Conservation (phyloP, 2,888 invertebrate species). For the Sinelater perroti region DNA sequence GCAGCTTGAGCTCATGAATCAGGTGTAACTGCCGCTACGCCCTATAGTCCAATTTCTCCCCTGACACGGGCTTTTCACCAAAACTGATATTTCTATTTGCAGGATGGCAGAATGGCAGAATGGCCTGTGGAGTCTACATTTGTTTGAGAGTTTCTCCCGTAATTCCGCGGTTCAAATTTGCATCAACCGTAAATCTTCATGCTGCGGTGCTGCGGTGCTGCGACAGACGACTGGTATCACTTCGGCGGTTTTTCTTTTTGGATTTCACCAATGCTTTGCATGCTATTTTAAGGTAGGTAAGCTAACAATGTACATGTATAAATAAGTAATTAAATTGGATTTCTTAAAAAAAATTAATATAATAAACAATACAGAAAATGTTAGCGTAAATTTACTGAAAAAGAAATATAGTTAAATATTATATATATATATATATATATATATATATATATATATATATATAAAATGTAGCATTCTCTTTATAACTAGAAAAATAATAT, state of each 20-base stretch:
- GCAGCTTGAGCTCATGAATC: slow-evolving; percentile 30
- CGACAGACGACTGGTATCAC: slow-evolving; percentile 40
- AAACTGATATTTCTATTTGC: slow-evolving; percentile 55
- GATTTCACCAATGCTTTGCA: slow-evolving; percentile 32
- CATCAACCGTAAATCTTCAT: slow-evolving; percentile 55
- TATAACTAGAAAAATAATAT: too few relatives aligned
- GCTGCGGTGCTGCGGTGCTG: slow-evolving; percentile 46
- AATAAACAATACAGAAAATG: too few relatives aligned
- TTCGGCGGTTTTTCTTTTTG: slow-evolving; percentile 30
- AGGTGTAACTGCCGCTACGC: slow-evolving; percentile 32
- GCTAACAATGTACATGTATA: too few relatives aligned
- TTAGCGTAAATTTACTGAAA: too few relatives aligned
- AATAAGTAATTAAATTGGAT: too few relatives aligned
- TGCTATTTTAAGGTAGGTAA: too few relatives aligned
- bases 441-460: too few relatives aligned
- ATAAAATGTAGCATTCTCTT: too few relatives aligned
- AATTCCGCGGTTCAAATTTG: slow-evolving; percentile 56
- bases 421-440: too few relatives aligned
- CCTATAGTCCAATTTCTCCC: slow-evolving; percentile 40
- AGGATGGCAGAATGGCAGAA: slow-evolving; percentile 52
- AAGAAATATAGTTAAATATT: too few relatives aligned
- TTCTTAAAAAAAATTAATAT: too few relatives aligned
- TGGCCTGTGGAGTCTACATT: slow-evolving; percentile 51
- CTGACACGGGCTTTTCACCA: slow-evolving; percentile 51
- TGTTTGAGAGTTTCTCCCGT: slow-evolving; percentile 53